Conservation (phyloP, 2,888 invertebrate species). For the Latrodectus hesperus region DNA sequence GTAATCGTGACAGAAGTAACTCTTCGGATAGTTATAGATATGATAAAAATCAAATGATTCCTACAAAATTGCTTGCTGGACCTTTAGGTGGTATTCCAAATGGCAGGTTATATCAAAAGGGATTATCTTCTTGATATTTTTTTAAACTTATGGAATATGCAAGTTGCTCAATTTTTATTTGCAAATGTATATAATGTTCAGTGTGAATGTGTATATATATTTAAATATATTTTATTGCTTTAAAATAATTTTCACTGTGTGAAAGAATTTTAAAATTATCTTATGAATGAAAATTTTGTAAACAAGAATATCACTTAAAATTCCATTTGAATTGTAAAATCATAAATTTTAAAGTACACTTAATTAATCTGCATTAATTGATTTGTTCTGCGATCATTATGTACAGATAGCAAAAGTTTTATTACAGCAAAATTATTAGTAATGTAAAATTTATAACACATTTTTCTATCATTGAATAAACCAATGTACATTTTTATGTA, state of each 20-base stretch:
- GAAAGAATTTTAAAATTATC: not conserved
- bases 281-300: no score
- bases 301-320: no score
- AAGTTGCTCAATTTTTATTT: not conserved
- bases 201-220: not conserved
- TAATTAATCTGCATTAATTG: no score
- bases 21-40: conserved; percentile 45
- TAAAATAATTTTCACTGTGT: conserved; percentile 1
- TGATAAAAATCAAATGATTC: conserved; percentile 62
- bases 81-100: conserved; percentile 37
- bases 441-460: no score
- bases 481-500: no score
- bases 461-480: no score
- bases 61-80: conserved; percentile 50
- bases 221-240: not conserved
- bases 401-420: no score
- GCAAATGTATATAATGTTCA: not conserved
- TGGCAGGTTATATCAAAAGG: conserved; percentile 54
- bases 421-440: no score
- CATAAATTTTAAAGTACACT: no score
- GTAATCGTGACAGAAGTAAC: conserved; percentile 13
- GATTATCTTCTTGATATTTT: conserved; percentile 50
- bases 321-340: no score
- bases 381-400: no score
- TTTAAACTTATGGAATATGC: not conserved